Conservation (phyloP, 2,797 vertebrate genomes). For the Avahi laniger region DNA sequence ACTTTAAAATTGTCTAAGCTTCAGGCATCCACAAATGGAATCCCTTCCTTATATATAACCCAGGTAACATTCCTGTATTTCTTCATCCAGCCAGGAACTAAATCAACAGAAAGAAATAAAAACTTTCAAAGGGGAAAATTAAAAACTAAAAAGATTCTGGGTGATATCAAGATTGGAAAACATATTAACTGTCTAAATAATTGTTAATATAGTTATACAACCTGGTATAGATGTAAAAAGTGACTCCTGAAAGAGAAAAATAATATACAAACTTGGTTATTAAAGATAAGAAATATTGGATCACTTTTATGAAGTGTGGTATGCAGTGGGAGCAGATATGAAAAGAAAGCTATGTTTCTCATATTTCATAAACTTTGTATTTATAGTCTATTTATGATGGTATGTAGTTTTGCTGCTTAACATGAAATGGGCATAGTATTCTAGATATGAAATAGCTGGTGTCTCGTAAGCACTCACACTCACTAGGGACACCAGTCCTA, state of each 20-base stretch:
- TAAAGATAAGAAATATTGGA: background rate
- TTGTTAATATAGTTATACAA: conserved; percentile 17
- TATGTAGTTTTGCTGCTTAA: background rate
- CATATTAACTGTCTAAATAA: background rate
- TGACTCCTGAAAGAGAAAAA: background rate
- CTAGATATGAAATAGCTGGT: background rate
- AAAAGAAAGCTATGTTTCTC: background rate
- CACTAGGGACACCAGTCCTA: background rate
- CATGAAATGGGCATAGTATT: background rate
- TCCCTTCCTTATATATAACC: background rate
- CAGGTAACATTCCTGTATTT: background rate
- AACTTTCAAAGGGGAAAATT: background rate
- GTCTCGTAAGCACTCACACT: background rate
- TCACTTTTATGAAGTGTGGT: background rate
- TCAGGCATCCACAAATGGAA: background rate
- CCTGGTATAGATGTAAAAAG: background rate
- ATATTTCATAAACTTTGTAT: background rate
- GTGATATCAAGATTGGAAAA: background rate
- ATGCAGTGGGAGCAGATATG: background rate
- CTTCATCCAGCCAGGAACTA: background rate
- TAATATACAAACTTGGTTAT: background rate
- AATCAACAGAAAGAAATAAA: conserved; percentile 1
- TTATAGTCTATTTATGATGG: background rate
- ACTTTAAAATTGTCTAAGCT: background rate
- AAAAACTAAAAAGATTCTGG: conserved; percentile 3